Conservation (phyloP, 1,140 invertebrate species). For the Palaemon carinicauda region DNA sequence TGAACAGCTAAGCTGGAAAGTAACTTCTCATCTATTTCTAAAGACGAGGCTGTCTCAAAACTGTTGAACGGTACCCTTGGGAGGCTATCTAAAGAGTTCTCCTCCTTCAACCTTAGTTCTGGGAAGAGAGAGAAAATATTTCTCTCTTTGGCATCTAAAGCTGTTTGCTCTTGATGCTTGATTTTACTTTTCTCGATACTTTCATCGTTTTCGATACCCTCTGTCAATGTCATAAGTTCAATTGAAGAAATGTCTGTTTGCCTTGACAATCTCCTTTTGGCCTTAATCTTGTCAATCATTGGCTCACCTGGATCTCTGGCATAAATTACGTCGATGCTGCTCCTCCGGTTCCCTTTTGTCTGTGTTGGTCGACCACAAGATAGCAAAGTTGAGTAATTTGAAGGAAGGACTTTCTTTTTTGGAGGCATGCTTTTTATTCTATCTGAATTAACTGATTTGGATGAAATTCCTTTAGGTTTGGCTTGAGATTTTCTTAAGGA, state of each 20-base stretch:
- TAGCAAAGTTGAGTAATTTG: constrained; percentile 24
- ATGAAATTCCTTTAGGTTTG: background rate
- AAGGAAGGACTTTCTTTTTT: background rate
- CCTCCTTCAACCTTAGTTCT: background rate
- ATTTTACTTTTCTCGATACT: background rate
- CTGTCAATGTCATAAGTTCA: constrained; percentile 30
- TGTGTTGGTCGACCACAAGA: background rate
- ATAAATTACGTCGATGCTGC: constrained; percentile 35
- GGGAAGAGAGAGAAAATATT: background rate
- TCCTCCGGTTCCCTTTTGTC: constrained; percentile 9
- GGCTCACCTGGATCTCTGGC: constrained; percentile 32
- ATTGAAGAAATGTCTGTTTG: constrained; percentile 38
- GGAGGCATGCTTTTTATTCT: background rate
- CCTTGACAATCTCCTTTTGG: constrained; percentile 39
- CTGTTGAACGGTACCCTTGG: constrained; percentile 34
- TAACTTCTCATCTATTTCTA: constrained; percentile 16
- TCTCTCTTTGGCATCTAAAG: background rate
- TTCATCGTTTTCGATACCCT: constrained; percentile 29
- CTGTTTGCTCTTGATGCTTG: background rate
- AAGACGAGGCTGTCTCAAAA: constrained; percentile 25
- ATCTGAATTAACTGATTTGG: background rate
- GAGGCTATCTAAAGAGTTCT: constrained; percentile 26
- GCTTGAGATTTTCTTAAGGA: background rate
- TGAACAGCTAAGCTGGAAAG: background rate
- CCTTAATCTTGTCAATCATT: constrained; percentile 23